Conservation (phyloP, 2,797 vertebrate genomes). For the Echeneis naucrates region DNA sequence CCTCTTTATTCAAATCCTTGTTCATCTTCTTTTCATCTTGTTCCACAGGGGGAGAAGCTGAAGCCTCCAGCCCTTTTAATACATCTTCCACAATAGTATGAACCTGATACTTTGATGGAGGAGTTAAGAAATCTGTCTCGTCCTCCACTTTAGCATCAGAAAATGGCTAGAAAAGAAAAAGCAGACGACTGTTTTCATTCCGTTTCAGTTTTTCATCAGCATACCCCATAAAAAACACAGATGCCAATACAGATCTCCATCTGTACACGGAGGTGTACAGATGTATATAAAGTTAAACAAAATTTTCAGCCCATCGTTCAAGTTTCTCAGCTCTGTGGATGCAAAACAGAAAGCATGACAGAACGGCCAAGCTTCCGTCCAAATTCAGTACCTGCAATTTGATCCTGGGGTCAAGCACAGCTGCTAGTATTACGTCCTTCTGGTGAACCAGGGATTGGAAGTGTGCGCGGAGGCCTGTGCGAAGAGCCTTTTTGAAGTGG, state of each 20-base stretch:
- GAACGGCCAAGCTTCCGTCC: background rate
- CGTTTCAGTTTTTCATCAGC: background rate
- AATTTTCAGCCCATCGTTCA: background rate
- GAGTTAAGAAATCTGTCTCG: conserved; percentile 48
- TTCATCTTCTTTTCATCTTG: conserved; percentile 17
- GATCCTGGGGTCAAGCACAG: conserved; percentile 82
- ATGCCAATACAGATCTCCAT: background rate
- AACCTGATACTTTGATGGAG: conserved; percentile 75
- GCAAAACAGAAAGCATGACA: background rate
- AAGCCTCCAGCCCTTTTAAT: conserved; percentile 27
- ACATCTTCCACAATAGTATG: conserved; percentile 61
- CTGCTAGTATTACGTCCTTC: conserved; percentile 78
- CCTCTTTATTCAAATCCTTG: conserved; percentile 25
- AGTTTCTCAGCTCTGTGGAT: background rate
- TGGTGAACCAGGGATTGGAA: conserved; percentile 81
- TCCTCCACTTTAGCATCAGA: conserved; percentile 56
- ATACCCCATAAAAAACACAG: background rate
- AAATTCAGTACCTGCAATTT: conserved; percentile 78
- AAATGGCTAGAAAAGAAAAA: conserved; percentile 78
- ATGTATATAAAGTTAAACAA: background rate
- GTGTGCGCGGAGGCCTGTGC: conserved; percentile 73
- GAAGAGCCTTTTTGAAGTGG: conserved; percentile 81
- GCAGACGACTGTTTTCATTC: too few relatives aligned
- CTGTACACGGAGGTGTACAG: background rate
- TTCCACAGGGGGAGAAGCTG: conserved; percentile 7